Conservation (phyloP, 2,797 vertebrate species). For the Onychomys torridus region DNA sequence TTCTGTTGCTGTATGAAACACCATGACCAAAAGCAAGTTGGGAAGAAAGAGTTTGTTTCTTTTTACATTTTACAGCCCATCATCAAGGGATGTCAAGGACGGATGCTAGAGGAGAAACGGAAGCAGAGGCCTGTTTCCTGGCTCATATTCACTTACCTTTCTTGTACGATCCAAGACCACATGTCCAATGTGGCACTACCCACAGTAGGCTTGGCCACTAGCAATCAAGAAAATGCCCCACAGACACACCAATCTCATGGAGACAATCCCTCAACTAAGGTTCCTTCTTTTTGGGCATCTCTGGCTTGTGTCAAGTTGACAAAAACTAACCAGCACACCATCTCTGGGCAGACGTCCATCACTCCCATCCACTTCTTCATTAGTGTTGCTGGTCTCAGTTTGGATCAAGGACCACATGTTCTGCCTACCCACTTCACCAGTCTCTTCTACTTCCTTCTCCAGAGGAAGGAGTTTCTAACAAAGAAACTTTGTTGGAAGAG, state of each 20-base stretch:
- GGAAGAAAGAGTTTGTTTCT: background rate
- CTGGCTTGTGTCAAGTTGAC: background rate
- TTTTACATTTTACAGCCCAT: background rate
- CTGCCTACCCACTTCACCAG: background rate
- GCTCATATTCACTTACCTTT: background rate
- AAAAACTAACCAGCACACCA: background rate
- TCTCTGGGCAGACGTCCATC: background rate
- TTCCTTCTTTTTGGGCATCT: background rate
- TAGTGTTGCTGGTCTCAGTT: background rate
- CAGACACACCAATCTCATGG: background rate
- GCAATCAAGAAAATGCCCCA: background rate
- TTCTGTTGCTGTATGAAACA: background rate
- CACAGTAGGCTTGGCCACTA: background rate
- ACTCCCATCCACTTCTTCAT: no score
- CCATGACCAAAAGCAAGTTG: background rate
- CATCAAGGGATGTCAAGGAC: background rate
- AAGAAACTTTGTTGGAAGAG: background rate
- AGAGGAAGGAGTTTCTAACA: background rate
- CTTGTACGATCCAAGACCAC: background rate
- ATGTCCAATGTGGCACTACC: background rate
- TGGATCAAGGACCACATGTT: background rate
- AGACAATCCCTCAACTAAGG: background rate
- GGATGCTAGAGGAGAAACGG: background rate
- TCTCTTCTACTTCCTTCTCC: background rate
- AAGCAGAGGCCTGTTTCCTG: background rate